phyloP scores from a whole-genome alignment of 1,140 invertebrate genomes.

The Camponotus pennsylvanicus region DNA sequence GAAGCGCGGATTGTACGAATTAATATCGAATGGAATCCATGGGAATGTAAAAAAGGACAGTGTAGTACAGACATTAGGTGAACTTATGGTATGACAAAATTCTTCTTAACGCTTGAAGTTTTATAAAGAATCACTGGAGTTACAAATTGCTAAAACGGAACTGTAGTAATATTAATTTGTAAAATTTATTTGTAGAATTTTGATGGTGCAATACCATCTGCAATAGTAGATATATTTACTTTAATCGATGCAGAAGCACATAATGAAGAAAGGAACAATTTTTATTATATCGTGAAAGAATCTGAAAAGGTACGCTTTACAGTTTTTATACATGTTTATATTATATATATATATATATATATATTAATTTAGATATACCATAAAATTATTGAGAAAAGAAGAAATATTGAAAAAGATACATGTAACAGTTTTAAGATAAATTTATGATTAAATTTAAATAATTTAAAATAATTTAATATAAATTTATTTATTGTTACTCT shows the following conservation, averaged over 20 bases:
- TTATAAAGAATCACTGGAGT: not conserved
- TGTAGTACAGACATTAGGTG: slow-evolving; percentile 89
- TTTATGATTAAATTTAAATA: not conserved
- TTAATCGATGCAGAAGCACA: slow-evolving; percentile 92
- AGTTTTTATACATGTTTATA: slow-evolving; percentile 17
- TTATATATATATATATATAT: slow-evolving; percentile 9
- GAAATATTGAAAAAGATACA: slow-evolving; percentile 1
- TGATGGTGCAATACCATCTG: slow-evolving; percentile 91
- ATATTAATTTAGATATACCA: not conserved
- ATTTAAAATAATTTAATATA: too few species aligned
- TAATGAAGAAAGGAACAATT: slow-evolving; percentile 90
- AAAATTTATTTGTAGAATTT: slow-evolving; percentile 87
- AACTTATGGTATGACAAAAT: slow-evolving; percentile 89
- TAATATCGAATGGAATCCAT: slow-evolving; percentile 90
- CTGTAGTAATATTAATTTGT: slow-evolving; percentile 8
- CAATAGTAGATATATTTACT: slow-evolving; percentile 93
- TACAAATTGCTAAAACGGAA: not conserved
- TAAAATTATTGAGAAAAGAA: not conserved
- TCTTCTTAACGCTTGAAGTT: slow-evolving; percentile 36
- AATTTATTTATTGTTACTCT: too few species aligned
- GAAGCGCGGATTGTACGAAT: slow-evolving; percentile 86
- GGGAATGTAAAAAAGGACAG: slow-evolving; percentile 91
- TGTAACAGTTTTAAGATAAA: not conserved
- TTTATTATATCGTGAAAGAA: slow-evolving; percentile 92
- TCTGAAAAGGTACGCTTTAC: slow-evolving; percentile 88